Base-by-base conservation (phyloP, 1,140 invertebrate species). In the Planococcus citri region DNA sequence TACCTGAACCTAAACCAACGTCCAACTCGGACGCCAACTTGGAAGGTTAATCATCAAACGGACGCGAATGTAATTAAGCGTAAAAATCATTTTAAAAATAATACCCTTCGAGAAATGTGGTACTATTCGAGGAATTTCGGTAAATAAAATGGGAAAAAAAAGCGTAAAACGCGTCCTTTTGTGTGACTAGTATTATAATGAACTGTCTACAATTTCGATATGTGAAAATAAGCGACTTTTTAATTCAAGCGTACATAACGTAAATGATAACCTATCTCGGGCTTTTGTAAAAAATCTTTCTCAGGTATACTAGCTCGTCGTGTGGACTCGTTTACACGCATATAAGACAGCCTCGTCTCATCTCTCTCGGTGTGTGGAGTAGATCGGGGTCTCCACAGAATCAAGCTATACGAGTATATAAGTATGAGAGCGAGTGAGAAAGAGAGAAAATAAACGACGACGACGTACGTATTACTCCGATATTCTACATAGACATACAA, bases 191-290 rank as follows among this genome's bases (percentile, higher is more conserved):
- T 33, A 51, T 20, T 14, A 17, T 51, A 51, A 51, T 51, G 41
- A 51, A 51, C 41, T 51, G 41, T 51, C 41, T 51, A 17, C 2
- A 14, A 17, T 51, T 51, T 51, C 10, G 17, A 51, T n/a, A 51
- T 51, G 41, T 51, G 41, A 51, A 51, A 51, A 51, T 51, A 51
- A 51, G 41, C 41, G 41, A 20, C 41, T 51, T 51, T 51, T 51
- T n/a, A 51, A 51, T 51, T 51, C 41, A 51, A 51, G 41, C 41
- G 41, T 51, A 51, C 17, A 51, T 20, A 51, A 51, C n/a, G n/a
- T 51, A 51, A 51, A 51, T 20, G 41, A 51, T 51, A 51, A n/a
- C 41, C 6, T 51, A 51, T 51, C 41, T 20, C 6, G 10, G 14
- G 6, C 33, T 37, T 14, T 37, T 14, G 33, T 37, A 37, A 6